Conservation (phyloP, 1,140 invertebrate species). For the Listronotus bonariensis region DNA sequence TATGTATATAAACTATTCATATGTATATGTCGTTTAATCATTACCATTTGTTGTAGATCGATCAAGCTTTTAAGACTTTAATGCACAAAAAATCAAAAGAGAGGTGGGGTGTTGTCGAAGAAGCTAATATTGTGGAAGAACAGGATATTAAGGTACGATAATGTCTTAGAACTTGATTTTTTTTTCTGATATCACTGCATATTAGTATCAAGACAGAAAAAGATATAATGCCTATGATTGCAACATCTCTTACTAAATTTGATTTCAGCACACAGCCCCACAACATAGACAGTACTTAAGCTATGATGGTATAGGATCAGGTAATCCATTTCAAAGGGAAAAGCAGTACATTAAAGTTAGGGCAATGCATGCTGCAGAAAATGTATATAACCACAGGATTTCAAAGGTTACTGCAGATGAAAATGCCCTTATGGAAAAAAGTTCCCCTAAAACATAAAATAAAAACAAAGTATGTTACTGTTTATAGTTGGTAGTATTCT, state of each 20-base stretch:
- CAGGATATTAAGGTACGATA: slow-evolving; percentile 53
- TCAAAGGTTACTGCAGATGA: slow-evolving; percentile 70
- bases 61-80: slow-evolving; percentile 57
- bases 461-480: slow-evolving; percentile 67
- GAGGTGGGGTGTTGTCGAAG: slow-evolving; percentile 53
- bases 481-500: not conserved
- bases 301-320: slow-evolving; percentile 76
- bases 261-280: slow-evolving; percentile 76
- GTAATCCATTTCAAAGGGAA: slow-evolving; percentile 76
- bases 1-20: slow-evolving; percentile 45
- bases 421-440: slow-evolving; percentile 65
- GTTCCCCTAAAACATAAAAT: slow-evolving; percentile 68
- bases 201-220: too few species aligned
- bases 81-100: slow-evolving; percentile 63
- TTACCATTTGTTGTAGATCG: slow-evolving; percentile 43
- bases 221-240: too few species aligned
- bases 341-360: slow-evolving; percentile 72
- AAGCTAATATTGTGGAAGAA: slow-evolving; percentile 58
- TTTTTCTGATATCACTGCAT: too few species aligned
- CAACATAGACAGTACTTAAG: slow-evolving; percentile 86
- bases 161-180: too few species aligned
- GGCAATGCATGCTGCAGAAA: slow-evolving; percentile 73
- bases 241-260: too few species aligned
- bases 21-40: not conserved
- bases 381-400: slow-evolving; percentile 75